Conservation (phyloP, 2,113 vertebrate genomes). For the Chlorodrepanis virens region DNA sequence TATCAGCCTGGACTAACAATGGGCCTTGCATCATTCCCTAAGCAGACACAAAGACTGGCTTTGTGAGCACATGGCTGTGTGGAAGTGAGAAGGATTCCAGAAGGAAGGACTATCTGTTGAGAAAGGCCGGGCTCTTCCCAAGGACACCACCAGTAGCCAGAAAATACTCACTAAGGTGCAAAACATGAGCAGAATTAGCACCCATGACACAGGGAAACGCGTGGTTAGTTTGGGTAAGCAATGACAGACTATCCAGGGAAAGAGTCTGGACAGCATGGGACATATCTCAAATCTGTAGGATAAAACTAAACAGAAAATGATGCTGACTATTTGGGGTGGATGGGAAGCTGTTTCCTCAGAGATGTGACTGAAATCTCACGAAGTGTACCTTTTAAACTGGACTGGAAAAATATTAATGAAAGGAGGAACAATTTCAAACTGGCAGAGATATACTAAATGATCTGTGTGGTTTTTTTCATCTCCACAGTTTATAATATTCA, state of each 20-base stretch:
- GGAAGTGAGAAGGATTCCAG: constrained; percentile 12
- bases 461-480: not conserved
- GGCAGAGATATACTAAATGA: not conserved
- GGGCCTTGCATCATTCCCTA: not conserved
- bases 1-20: not conserved
- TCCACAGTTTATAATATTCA: not conserved
- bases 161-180: not conserved
- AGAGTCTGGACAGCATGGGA: not conserved
- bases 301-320: not conserved
- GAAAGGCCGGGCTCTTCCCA: not conserved
- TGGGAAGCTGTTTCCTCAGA: not conserved
- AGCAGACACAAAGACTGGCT: not conserved
- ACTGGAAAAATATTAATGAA: not conserved
- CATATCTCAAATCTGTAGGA: not conserved
- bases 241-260: not conserved
- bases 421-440: not conserved
- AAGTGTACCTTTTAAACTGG: not conserved
- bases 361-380: not conserved
- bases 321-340: not conserved
- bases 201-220: not conserved
- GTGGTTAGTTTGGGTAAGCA: not conserved
- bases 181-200: not conserved
- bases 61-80: not conserved
- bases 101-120: not conserved
- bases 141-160: not conserved